Evolutionary conservation across 2,113 vertebrate species (phyloP).

Genomic region (Pipa parva): DNA sequence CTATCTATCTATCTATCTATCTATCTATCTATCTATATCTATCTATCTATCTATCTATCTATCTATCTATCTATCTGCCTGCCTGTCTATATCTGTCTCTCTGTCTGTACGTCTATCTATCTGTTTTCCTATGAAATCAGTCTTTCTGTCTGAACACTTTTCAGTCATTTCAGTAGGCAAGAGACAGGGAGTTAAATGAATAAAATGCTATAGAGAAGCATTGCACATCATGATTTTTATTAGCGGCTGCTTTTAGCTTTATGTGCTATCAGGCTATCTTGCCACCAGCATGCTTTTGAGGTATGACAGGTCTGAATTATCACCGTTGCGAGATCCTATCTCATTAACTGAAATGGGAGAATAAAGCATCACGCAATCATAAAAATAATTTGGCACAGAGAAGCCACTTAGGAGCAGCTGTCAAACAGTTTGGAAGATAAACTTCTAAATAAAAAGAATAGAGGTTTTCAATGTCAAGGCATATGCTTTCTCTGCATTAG

Average conservation of each 20-base stretch:
- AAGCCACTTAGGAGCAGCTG: constrained; percentile 87
- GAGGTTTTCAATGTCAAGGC: constrained; percentile 66
- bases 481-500: constrained; percentile 72
- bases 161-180: too few relatives aligned
- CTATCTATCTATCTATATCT: neutral
- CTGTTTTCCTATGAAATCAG: neutral
- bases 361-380: constrained; percentile 91
- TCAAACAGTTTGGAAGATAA: constrained; percentile 87
- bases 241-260: constrained; percentile 71
- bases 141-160: too few relatives aligned
- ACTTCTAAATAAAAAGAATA: constrained; percentile 80
- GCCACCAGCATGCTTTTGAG: constrained; percentile 77
- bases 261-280: constrained; percentile 72
- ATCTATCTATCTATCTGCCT: neutral
- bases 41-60: neutral
- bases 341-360: constrained; percentile 90
- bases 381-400: constrained; percentile 91
- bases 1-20: neutral
- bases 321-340: constrained; percentile 87
- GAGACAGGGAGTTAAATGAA: neutral
- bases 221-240: constrained; percentile 46
- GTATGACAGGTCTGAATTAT: constrained; percentile 87
- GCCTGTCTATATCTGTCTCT: neutral
- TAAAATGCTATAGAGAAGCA: neutral
- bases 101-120: neutral